These are phyloP conservation scores for Neocrepidodera transversa DNA, from an alignment of 2,888 invertebrate genomes.

Conservation along the genomic window DNA sequence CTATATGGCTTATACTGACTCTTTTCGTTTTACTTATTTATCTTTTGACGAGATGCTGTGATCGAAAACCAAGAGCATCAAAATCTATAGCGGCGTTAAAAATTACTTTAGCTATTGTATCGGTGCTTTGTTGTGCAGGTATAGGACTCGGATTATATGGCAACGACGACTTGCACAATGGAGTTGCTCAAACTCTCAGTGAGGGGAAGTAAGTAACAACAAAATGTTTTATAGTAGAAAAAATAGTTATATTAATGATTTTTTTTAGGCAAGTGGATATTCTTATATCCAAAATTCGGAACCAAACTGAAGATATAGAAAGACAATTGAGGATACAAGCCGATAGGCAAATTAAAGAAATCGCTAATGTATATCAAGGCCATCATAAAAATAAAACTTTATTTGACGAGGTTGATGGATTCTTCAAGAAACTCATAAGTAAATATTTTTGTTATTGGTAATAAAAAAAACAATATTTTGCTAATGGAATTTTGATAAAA, in stretches of 20 bases:
- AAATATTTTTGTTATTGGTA: too few species aligned
- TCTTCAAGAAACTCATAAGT: conserved; percentile 73
- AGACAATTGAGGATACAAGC: conserved; percentile 68
- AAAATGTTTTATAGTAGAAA: not conserved
- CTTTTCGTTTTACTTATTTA: conserved; percentile 88
- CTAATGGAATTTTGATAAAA: too few species aligned
- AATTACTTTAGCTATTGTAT: conserved; percentile 79
- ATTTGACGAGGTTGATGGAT: conserved; percentile 72
- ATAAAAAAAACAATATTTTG: too few species aligned
- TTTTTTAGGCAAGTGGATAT: conserved; percentile 62
- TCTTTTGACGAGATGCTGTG: conserved; percentile 94
- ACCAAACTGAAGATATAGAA: conserved; percentile 82
- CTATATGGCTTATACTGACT: conserved; percentile 90
- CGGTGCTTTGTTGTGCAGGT: conserved; percentile 88
- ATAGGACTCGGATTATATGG: conserved; percentile 89
- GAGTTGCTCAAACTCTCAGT: conserved; percentile 65
- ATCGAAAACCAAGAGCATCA: conserved; percentile 88
- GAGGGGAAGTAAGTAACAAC: conserved; percentile 75
- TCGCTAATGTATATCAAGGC: conserved; percentile 81
- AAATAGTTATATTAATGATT: too few species aligned
- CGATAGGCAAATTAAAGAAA: conserved; percentile 70
- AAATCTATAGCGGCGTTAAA: conserved; percentile 88
- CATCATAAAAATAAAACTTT: conserved; percentile 82
- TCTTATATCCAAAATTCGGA: conserved; percentile 79
- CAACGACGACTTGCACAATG: conserved; percentile 93